These are phyloP conservation scores for Xylophagus ater DNA, from an alignment of 2,888 invertebrate genomes.

Conservation along the genomic window DNA sequence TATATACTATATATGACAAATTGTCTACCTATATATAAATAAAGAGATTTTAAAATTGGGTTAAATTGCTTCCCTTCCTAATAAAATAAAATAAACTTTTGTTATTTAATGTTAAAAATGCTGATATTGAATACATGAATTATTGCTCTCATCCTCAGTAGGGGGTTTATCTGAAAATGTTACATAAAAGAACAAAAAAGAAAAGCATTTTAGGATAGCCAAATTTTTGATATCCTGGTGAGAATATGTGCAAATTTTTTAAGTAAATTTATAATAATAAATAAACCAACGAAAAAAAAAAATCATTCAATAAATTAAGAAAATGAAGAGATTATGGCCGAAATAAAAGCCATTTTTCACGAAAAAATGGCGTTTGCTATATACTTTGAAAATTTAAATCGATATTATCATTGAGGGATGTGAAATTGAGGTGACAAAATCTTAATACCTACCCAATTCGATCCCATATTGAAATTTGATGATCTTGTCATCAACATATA, in stretches of 20 bases:
- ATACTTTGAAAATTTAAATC: constrained; percentile 9
- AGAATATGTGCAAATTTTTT: constrained; percentile 11
- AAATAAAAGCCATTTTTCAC: constrained; percentile 1
- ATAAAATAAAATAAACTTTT: too few relatives aligned
- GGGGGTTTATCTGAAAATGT: too few relatives aligned
- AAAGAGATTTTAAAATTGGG: too few relatives aligned
- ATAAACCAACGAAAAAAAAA: constrained; percentile 1
- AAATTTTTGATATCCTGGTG: constrained; percentile 12
- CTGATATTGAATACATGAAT: too few relatives aligned
- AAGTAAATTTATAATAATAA: constrained; percentile 1
- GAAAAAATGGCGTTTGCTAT: constrained; percentile 9
- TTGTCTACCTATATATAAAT: too few relatives aligned
- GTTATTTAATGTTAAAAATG: too few relatives aligned
- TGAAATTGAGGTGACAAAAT: constrained; percentile 13
- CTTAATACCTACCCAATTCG: constrained; percentile 14
- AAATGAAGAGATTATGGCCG: constrained; percentile 2
- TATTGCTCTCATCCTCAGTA: too few relatives aligned
- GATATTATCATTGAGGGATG: constrained; percentile 5
- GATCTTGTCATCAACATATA: neutral
- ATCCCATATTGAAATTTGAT: constrained; percentile 15
- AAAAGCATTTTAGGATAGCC: too few relatives aligned
- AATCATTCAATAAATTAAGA: neutral
- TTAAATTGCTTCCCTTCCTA: too few relatives aligned
- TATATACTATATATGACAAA: too few relatives aligned
- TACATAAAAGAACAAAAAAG: too few relatives aligned